Conservation (phyloP, 2,797 vertebrate genomes). For the Hemitrygon akajei region DNA sequence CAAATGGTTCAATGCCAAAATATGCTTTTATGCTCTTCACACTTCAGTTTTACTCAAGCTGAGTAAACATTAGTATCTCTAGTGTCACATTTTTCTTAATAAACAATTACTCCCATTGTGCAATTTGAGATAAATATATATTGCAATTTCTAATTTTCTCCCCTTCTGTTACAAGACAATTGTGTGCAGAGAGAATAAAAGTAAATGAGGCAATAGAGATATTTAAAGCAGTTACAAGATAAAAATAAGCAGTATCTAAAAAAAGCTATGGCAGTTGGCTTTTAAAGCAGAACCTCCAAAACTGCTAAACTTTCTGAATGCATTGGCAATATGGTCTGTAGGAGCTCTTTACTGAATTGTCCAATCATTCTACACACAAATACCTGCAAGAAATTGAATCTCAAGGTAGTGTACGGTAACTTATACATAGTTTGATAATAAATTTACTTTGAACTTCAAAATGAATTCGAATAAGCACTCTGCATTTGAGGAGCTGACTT, state of each 20-base stretch:
- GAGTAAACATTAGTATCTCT: background rate
- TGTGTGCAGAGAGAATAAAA: slow-evolving; percentile 24
- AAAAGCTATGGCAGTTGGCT: background rate
- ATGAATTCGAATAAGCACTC: too few relatives aligned
- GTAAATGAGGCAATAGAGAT: background rate
- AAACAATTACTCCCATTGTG: slow-evolving; percentile 20
- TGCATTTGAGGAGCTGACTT: background rate
- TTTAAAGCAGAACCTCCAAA: slow-evolving; percentile 10
- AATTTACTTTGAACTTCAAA: background rate
- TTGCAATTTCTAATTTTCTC: background rate
- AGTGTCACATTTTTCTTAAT: slow-evolving; percentile 13
- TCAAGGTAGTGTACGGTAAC: too few relatives aligned
- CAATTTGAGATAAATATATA: slow-evolving; percentile 20
- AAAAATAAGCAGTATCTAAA: background rate
- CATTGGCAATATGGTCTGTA: background rate
- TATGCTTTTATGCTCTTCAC: too few relatives aligned
- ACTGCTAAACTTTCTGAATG: background rate
- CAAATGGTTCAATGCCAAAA: background rate
- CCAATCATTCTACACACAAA: background rate
- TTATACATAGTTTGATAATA: too few relatives aligned
- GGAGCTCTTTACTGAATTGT: background rate
- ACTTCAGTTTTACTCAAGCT: background rate
- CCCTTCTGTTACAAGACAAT: background rate
- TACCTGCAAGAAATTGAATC: too few relatives aligned
- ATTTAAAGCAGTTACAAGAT: slow-evolving; percentile 4